A percentile compares a stretch with the other conserved stretches of the same genome.
These are phyloP conservation scores for Phaethornis superciliosus DNA, from an alignment of 2,113 vertebrate genomes.

Conservation along the genomic window DNA sequence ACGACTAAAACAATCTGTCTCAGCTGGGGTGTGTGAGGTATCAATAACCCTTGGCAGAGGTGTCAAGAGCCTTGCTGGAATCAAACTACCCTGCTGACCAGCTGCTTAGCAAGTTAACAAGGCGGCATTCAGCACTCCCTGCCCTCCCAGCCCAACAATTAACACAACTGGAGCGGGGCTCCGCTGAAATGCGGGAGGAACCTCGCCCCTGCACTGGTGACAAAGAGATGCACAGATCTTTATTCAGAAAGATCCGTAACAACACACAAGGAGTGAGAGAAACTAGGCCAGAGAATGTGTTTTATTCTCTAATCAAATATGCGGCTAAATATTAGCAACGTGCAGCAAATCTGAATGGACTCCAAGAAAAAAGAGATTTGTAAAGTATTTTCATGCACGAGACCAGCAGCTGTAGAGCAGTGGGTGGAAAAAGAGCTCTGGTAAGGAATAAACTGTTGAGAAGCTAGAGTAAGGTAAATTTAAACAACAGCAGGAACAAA, in stretches of 20 bases:
- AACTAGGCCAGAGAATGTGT: background rate
- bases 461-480: constrained; percentile 38
- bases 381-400: background rate
- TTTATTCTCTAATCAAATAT: background rate
- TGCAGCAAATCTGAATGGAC: background rate
- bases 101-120: constrained; percentile 85
- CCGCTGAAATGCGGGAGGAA: constrained; percentile 50
- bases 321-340: background rate
- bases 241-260: constrained; percentile 5
- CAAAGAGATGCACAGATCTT: constrained; percentile 38
- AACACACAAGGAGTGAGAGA: background rate
- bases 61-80: constrained; percentile 83
- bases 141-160: constrained; percentile 73
- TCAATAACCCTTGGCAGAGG: constrained; percentile 84
- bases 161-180: constrained; percentile 78
- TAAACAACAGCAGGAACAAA: constrained; percentile 52
- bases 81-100: constrained; percentile 83
- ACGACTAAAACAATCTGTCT: constrained; percentile 83
- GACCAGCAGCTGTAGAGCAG: background rate
- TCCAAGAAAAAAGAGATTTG: background rate
- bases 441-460: background rate
- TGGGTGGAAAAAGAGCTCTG: background rate
- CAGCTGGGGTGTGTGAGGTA: constrained; percentile 83
- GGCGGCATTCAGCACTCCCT: constrained; percentile 64
- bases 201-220: background rate